Base-by-base conservation (phyloP, 1,140 invertebrate species). In the Arion vulgaris region DNA sequence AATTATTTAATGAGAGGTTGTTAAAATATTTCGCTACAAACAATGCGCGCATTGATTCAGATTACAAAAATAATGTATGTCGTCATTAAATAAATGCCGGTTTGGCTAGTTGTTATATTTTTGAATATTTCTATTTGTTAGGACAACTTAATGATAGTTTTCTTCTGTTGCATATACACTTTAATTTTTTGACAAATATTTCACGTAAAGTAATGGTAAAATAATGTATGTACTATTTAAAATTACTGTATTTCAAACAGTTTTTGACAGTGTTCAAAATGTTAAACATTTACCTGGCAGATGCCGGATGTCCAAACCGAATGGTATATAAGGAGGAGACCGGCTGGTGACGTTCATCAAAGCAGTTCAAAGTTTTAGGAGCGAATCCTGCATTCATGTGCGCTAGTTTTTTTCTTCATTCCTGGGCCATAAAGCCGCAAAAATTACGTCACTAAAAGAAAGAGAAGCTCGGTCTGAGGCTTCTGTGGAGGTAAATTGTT, bases 401-500 rank as follows among this genome's bases (percentile, higher is more conserved):
- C 45, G 38, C 45, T 53, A 36, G 41, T 45, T 45, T 49, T 51
- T 81, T 81, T 81, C 69, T 69, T 69, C 72, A 38, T 74, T 36
- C 26, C 49, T 81, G 41, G 49, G 57, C 39, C 84, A 9, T 53
- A 81, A 87, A 89, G 68, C 86, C 79, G 82, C 78, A 85, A 89
- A 89, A 87, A 89, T 89, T 88, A 83, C 88, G 86, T 77, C 87
- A 83, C 77, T 84, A 88, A 85, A 84, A 85, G 85, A 87, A 86
- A 84, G 66, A 80, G 86, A 83, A 84, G 81, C 81, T 83, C 84
- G 85, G 86, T 86, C 85, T 80, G 87, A 87, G 85, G 84, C 82
- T 85, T 85, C 86, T 83, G 81, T 80, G 73, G 78, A 86, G 88
- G 88, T 89, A 85, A 86, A 83, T 84, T 57, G 23, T 57, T 57